Evolutionary conservation across 2,797 vertebrate species (phyloP).

Genomic region (Xyrichtys novacula): DNA sequence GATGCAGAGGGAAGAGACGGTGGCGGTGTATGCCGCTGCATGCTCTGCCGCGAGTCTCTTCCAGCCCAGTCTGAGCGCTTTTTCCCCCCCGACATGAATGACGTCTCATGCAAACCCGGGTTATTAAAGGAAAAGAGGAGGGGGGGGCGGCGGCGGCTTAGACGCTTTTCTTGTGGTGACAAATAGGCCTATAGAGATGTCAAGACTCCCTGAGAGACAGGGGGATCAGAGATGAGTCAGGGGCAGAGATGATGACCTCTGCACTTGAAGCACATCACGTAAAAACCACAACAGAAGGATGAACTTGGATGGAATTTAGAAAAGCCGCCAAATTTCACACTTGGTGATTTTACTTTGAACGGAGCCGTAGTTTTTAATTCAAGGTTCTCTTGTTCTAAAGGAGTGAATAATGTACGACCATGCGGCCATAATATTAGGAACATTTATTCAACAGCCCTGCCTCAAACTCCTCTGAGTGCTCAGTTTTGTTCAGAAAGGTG

Average conservation of each 20-base stretch:
- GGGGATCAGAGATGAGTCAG: slow-evolving; percentile 50
- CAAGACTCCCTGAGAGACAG: slow-evolving; percentile 44
- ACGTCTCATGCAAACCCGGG: slow-evolving; percentile 60
- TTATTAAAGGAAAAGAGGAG: slow-evolving; percentile 59
- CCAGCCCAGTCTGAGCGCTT: slow-evolving; percentile 41
- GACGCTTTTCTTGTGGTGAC: slow-evolving; percentile 70
- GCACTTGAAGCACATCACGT: slow-evolving; percentile 14
- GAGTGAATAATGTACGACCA: too few relatives aligned
- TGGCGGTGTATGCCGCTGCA: slow-evolving; percentile 57
- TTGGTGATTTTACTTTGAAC: background rate
- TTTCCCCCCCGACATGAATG: slow-evolving; percentile 59
- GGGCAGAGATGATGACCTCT: slow-evolving; percentile 36
- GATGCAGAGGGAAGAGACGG: slow-evolving; percentile 62
- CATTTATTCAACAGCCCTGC: too few relatives aligned
- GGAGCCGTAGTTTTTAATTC: too few relatives aligned
- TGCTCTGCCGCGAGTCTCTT: slow-evolving; percentile 57
- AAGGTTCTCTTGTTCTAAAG: too few relatives aligned
- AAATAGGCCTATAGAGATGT: slow-evolving; percentile 52
- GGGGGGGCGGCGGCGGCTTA: slow-evolving; percentile 18
- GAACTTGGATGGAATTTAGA: slow-evolving; percentile 17
- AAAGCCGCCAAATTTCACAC: too few relatives aligned
- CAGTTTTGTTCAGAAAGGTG: too few relatives aligned
- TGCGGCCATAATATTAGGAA: too few relatives aligned
- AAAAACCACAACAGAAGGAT: slow-evolving; percentile 32
- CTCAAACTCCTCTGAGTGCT: too few relatives aligned